phyloP scores from a whole-genome alignment of 2,888 invertebrate species.

The Torymus aiolomorphi region DNA sequence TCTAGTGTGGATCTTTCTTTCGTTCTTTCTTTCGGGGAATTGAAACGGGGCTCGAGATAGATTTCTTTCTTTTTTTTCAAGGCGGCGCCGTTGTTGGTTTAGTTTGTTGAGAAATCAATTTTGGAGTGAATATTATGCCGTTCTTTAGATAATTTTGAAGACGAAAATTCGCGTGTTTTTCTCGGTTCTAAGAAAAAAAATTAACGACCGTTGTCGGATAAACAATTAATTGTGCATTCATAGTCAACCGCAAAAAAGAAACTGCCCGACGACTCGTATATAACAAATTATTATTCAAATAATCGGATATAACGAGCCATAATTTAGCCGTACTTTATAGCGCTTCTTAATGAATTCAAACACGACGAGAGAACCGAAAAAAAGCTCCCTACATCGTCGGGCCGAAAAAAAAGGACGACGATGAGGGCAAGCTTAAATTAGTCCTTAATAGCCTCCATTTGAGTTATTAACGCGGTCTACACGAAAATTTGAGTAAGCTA shows the following conservation, averaged over 20 bases:
- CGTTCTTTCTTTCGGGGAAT: constrained; percentile 9
- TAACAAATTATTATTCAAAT: neutral
- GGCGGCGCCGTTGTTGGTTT: no score
- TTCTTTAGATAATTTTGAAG: no score
- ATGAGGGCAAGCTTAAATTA: neutral
- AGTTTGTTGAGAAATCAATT: no score
- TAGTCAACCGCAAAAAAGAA: no score
- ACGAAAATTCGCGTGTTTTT: no score
- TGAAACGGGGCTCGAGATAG: neutral
- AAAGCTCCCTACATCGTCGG: neutral
- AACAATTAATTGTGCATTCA: no score
- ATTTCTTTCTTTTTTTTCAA: no score
- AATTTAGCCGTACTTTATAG: neutral
- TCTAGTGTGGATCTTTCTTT: constrained; percentile 23
- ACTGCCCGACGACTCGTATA: no score
- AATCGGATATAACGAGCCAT: neutral
- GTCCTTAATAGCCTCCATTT: constrained; percentile 4
- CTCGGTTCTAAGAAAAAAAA: no score
- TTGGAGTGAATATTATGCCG: no score
- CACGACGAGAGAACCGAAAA: neutral
- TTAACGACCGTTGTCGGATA: no score
- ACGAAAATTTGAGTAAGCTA: constrained; percentile 20
- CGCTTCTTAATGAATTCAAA: neutral
- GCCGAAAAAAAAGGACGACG: neutral
- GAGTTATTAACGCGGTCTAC: constrained; percentile 15